A percentile compares a stretch with the other conserved stretches of the same genome.
Conservation (phyloP, 2,888 invertebrate genomes). For the Epirrhoe alternata region DNA sequence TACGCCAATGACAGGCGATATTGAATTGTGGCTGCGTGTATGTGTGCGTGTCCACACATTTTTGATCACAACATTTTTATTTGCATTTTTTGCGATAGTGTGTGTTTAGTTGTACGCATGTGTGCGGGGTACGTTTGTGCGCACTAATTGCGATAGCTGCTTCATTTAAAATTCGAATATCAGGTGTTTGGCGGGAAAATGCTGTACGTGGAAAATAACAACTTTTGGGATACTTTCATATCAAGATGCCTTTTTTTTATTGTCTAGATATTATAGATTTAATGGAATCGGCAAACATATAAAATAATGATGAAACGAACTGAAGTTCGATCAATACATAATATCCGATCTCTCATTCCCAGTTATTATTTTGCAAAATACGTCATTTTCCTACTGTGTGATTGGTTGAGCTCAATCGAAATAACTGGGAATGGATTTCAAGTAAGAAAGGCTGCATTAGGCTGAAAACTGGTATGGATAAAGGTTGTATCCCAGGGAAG, state of each 20-base stretch:
- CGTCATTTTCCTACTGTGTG: too few relatives aligned
- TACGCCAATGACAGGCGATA: conserved; percentile 80
- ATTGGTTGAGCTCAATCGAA: too few relatives aligned
- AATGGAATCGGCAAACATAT: too few relatives aligned
- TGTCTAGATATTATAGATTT: not conserved
- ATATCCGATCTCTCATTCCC: too few relatives aligned
- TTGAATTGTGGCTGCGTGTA: conserved; percentile 75
- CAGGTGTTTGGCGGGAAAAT: conserved; percentile 61
- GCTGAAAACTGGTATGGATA: too few relatives aligned
- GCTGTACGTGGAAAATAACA: conserved; percentile 49
- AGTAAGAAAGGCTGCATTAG: too few relatives aligned
- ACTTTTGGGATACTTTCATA: conserved; percentile 12
- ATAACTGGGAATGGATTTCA: too few relatives aligned
- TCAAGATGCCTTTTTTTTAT: not conserved
- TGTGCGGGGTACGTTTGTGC: conserved; percentile 49
- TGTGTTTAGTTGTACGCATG: conserved; percentile 60
- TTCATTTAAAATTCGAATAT: conserved; percentile 85
- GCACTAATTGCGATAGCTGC: conserved; percentile 84
- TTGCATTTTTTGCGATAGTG: conserved; percentile 64
- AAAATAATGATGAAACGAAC: too few relatives aligned
- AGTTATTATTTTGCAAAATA: too few relatives aligned
- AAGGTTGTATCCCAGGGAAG: too few relatives aligned
- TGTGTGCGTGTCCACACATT: conserved; percentile 82
- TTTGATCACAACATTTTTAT: conserved; percentile 82
- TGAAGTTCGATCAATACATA: too few relatives aligned